These are phyloP conservation scores for Yponomeuta malinellus DNA, from an alignment of 2,888 invertebrate species.

Conservation along the genomic window DNA sequence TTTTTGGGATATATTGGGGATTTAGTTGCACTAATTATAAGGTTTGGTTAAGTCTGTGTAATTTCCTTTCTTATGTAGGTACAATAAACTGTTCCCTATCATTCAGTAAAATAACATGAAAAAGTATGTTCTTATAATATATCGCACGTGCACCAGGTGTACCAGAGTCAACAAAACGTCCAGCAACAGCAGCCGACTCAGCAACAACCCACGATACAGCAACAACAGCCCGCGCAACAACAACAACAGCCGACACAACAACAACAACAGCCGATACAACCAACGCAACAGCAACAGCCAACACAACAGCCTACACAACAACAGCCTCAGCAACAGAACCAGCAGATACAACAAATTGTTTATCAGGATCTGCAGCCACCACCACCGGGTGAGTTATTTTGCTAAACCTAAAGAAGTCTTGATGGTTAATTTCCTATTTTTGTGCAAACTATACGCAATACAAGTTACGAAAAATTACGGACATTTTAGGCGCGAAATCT, in stretches of 20 bases:
- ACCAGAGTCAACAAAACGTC: conserved; percentile 37
- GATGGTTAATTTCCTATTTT: too few relatives aligned
- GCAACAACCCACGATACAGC: conserved; percentile 12
- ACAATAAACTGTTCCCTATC: too few relatives aligned
- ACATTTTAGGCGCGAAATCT: too few relatives aligned
- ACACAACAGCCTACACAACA: not conserved
- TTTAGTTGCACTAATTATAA: too few relatives aligned
- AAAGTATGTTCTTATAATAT: too few relatives aligned
- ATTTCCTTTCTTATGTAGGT: too few relatives aligned
- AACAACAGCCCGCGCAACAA: not conserved
- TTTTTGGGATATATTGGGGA: too few relatives aligned
- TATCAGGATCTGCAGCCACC: not conserved
- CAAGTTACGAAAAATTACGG: too few relatives aligned
- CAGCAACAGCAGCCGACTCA: conserved; percentile 20
- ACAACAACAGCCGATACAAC: not conserved
- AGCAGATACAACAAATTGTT: not conserved
- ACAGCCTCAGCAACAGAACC: not conserved
- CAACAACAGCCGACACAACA: not conserved
- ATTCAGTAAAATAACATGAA: too few relatives aligned
- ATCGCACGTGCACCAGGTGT: conserved; percentile 39
- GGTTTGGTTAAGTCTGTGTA: too few relatives aligned
- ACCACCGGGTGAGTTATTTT: not conserved
- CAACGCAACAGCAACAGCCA: not conserved
- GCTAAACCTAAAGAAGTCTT: not conserved
- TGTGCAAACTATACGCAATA: too few relatives aligned